phyloP scores from a whole-genome alignment of 2,888 invertebrate genomes.

The Orthonychiurus folsomi region DNA sequence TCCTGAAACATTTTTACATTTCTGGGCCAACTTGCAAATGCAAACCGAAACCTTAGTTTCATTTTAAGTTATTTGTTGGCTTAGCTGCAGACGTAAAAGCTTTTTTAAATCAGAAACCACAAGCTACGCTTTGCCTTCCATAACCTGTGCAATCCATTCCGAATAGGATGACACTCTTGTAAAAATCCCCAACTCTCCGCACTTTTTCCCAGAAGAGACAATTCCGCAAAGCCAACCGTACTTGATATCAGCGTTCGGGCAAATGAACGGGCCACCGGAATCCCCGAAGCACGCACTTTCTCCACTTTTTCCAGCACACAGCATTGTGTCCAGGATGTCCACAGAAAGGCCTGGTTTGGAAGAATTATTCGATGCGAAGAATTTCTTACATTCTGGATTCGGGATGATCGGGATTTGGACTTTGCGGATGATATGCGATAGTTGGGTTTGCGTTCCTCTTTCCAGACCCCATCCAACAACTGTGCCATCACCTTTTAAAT shows the following conservation, averaged over 20 bases:
- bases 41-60: too few species aligned
- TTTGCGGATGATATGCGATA: background rate
- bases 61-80: background rate
- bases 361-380: conserved; percentile 2
- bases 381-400: background rate
- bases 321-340: background rate
- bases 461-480: conserved; percentile 10
- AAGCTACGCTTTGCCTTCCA: too few species aligned
- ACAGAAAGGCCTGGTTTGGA: background rate
- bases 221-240: background rate
- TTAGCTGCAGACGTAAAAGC: too few species aligned
- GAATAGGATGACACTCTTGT: conserved; percentile 3
- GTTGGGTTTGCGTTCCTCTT: background rate
- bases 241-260: background rate
- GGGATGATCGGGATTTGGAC: conserved; percentile 2
- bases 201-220: conserved; percentile 4
- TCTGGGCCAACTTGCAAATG: too few species aligned
- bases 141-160: conserved; percentile 7
- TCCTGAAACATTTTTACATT: too few species aligned
- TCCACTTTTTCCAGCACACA: conserved; percentile 10
- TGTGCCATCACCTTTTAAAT: background rate
- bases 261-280: conserved; percentile 7
- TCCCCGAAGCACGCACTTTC: conserved; percentile 7
- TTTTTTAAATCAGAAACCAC: too few species aligned
- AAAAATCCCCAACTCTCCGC: conserved; percentile 8